Evolutionary conservation across 2,797 vertebrate species (phyloP).

Genomic region (Mallotus villosus): DNA sequence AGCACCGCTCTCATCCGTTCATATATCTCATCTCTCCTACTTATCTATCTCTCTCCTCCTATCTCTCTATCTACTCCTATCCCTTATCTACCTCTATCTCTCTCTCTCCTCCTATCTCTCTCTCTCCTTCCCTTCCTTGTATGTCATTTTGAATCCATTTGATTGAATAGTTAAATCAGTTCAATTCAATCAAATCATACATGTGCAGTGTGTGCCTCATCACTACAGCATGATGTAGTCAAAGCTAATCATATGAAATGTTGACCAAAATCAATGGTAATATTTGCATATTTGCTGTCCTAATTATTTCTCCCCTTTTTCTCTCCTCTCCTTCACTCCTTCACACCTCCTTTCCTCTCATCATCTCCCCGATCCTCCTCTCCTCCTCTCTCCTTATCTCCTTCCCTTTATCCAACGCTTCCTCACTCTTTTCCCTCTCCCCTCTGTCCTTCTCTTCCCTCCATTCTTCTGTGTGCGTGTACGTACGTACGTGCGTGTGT

Average conservation of each 20-base stretch:
- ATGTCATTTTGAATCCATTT: background rate
- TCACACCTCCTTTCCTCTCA: background rate
- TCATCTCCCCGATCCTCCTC: background rate
- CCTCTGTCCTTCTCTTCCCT: conserved; percentile 13
- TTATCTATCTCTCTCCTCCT: conserved; percentile 25
- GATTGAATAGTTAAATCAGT: background rate
- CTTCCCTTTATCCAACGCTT: conserved; percentile 3
- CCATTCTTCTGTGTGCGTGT: conserved; percentile 20
- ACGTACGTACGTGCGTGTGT: conserved; percentile 14
- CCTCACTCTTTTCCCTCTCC: conserved; percentile 6
- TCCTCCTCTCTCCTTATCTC: too few species aligned
- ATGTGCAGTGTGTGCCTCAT: background rate
- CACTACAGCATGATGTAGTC: background rate
- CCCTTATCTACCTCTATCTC: conserved; percentile 5
- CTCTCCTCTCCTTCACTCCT: conserved; percentile 15
- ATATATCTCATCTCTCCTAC: too few species aligned
- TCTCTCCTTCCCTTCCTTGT: background rate
- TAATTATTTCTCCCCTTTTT: conserved; percentile 44
- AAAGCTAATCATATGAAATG: background rate
- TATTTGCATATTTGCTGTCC: conserved; percentile 1
- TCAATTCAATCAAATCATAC: background rate
- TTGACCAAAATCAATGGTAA: background rate
- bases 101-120: background rate
- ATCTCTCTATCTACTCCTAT: conserved; percentile 27
- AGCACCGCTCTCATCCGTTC: too few species aligned